Evolutionary conservation across 2,888 invertebrate species (phyloP).

Genomic region (Rhagonycha fulva): DNA sequence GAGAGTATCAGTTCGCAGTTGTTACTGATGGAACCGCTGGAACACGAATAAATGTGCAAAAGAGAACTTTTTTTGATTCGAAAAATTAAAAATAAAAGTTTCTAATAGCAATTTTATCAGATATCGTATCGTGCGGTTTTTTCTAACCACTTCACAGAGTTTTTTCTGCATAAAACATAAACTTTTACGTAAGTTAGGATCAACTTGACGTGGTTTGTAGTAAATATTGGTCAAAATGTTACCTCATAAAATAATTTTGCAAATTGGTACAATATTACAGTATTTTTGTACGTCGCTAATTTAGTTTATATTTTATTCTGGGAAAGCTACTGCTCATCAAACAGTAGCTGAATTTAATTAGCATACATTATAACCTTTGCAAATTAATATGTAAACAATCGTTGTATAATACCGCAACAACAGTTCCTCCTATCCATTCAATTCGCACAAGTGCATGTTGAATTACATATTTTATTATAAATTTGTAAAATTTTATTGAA

Average conservation of each 20-base stretch:
- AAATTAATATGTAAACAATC: background rate
- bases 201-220: background rate
- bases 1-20: no score
- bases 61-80: no score
- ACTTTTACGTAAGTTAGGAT: no score
- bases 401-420: background rate
- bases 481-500: background rate
- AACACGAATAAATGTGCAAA: no score
- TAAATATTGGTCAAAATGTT: background rate
- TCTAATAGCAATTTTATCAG: no score
- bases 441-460: background rate
- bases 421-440: background rate
- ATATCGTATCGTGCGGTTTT: no score
- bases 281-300: background rate
- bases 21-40: no score
- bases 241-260: background rate
- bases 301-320: background rate
- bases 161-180: no score
- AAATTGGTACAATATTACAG: background rate
- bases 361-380: background rate
- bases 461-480: background rate
- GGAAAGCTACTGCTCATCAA: background rate
- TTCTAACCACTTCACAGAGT: no score
- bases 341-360: background rate
- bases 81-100: no score